These are phyloP conservation scores for Emys orbicularis DNA, from an alignment of 2,797 vertebrate species.

Conservation along the genomic window DNA sequence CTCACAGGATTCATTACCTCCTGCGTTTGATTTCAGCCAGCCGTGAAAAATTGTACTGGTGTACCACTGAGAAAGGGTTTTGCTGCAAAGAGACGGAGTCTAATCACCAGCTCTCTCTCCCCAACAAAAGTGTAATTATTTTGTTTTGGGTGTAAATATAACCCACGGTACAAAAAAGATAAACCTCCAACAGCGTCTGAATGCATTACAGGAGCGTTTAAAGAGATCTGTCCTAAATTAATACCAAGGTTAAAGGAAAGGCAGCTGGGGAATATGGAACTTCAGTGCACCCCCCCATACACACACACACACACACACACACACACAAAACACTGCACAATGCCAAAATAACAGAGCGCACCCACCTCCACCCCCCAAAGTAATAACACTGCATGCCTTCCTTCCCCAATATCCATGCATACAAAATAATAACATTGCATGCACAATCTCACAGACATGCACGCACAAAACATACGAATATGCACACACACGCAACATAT, in stretches of 20 bases:
- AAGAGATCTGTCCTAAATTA: constrained; percentile 66
- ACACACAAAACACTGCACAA: not conserved
- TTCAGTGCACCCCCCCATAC: not conserved
- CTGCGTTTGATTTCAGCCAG: constrained; percentile 88
- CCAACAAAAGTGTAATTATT: constrained; percentile 87
- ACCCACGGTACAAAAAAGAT: constrained; percentile 76
- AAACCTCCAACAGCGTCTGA: constrained; percentile 75
- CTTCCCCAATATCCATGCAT: not conserved
- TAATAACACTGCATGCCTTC: not conserved
- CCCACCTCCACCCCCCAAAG: not conserved
- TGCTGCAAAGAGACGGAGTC: constrained; percentile 82
- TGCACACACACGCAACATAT: not conserved
- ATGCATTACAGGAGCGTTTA: constrained; percentile 64
- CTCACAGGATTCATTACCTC: constrained; percentile 88
- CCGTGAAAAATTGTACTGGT: constrained; percentile 89
- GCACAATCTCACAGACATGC: not conserved
- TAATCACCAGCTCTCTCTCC: constrained; percentile 83
- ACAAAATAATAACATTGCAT: not conserved
- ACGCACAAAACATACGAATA: not conserved
- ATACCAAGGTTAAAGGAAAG: constrained; percentile 65
- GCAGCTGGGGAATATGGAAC: constrained; percentile 60
- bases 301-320: too few relatives aligned
- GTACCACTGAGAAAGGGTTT: constrained; percentile 86
- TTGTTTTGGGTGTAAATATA: constrained; percentile 86
- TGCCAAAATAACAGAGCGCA: constrained; percentile 10